Base-by-base conservation (phyloP, 2,797 vertebrate species). In the Aldrovandia affinis region DNA sequence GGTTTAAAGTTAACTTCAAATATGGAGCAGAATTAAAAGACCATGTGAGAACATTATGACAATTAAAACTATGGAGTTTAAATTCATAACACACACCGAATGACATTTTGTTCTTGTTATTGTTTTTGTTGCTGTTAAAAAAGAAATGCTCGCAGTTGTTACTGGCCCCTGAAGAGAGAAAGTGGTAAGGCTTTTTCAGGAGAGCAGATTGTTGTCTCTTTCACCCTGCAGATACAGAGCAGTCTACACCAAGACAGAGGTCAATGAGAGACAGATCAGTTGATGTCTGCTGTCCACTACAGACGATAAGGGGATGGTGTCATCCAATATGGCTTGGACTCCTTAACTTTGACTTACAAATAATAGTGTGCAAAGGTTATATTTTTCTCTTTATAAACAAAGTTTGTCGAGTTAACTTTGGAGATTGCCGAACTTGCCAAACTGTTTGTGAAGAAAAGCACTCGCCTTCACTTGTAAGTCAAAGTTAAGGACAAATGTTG, bases 1-100 rank as follows among this genome's bases (percentile, higher is more conserved):
- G 39, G 39, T 77, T 77, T 77, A 44, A 77, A 47, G 44, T 47
- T 47, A 77, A 47, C 73, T 25, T 77, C 22, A 77, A 47, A 77
- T 47, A 2, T 47, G 42, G 39, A 47, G 42, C 22, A n/a, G 42
- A 47, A 77, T 44, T 47, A 44, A 47, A 77, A 77, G 42, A 77
- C 39, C 20, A 25, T 28, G 8, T 77, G 73, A n/a, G 42, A 47
- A 77, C 9, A 77, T n/a, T 44, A 10, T 47, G n/a, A 47, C 2
- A 77, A 2, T 57, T 42, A 25, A 18, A 9, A 44, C 18, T n/a
- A 42, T n/a, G 22, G 9, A 44, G 25, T 8, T 25, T 12, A 47
- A 73, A 39, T 68, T 68, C 68, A 39, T 7, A 73, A 20, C 68
- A 39, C 33, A 73, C 68, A 73, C 33, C 22, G 36, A 42, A 9